These are phyloP conservation scores for Takifugu rubripes DNA, from an alignment of 2,797 vertebrate genomes.

Conservation along the genomic window DNA sequence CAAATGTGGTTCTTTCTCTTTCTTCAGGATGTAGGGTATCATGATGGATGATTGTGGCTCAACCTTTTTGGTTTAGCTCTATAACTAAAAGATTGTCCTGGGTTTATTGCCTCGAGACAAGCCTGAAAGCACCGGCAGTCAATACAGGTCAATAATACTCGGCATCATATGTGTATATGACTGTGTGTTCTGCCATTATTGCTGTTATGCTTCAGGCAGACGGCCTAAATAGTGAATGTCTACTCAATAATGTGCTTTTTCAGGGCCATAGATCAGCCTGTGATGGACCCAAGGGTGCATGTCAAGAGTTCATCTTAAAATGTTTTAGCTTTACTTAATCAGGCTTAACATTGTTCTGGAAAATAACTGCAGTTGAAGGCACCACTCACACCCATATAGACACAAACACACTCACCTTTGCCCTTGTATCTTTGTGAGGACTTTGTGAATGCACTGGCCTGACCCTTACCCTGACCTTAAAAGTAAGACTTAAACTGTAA, in stretches of 20 bases:
- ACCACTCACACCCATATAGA: slow-evolving; percentile 2
- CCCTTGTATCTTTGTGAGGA: too few species aligned
- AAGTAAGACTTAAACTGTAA: too few species aligned
- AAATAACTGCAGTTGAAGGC: slow-evolving; percentile 35
- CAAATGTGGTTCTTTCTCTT: too few species aligned
- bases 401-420: neutral
- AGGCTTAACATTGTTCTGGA: slow-evolving; percentile 43
- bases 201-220: slow-evolving; percentile 35
- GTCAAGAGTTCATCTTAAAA: neutral
- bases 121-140: slow-evolving; percentile 44
- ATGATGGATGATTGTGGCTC: slow-evolving; percentile 17
- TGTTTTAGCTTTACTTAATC: too few species aligned
- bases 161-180: slow-evolving; percentile 11
- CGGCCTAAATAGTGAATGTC: slow-evolving; percentile 44
- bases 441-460: too few species aligned
- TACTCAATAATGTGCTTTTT: slow-evolving; percentile 52
- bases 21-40: too few species aligned
- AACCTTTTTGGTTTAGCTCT: slow-evolving; percentile 33
- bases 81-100: slow-evolving; percentile 40
- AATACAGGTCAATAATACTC: slow-evolving; percentile 54
- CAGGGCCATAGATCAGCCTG: slow-evolving; percentile 30
- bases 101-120: slow-evolving; percentile 55
- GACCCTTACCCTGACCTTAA: too few species aligned
- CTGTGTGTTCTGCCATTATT: slow-evolving; percentile 45
- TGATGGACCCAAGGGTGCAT: slow-evolving; percentile 41